A percentile compares a stretch with the other conserved stretches of the same genome.
Conservation (phyloP, 2,113 vertebrate species). For the Lanius collurio region DNA sequence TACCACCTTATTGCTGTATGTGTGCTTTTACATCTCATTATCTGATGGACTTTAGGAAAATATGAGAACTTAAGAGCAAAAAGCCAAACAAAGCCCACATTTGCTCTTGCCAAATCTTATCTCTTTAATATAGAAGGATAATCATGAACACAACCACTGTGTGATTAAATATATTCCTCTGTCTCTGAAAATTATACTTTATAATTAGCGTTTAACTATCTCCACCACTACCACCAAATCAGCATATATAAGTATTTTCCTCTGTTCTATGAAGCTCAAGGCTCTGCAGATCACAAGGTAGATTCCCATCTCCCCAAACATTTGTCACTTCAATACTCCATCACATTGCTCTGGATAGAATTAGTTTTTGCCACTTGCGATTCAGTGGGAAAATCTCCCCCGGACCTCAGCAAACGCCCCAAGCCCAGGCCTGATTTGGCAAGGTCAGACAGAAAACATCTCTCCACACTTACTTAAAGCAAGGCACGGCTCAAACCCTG, state of each 20-base stretch:
- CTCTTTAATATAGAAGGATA: background rate
- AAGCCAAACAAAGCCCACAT: background rate
- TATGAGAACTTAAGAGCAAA: background rate
- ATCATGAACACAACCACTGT: background rate
- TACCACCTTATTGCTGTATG: background rate
- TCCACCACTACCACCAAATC: background rate
- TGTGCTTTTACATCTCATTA: background rate
- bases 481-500: background rate
- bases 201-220: background rate
- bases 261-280: background rate
- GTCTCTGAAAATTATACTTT: background rate
- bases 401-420: background rate
- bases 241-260: background rate
- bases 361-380: background rate
- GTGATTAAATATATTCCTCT: background rate
- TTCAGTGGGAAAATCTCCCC: constrained; percentile 46
- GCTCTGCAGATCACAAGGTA: background rate
- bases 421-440: constrained; percentile 3
- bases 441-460: constrained; percentile 48
- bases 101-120: background rate
- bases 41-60: background rate
- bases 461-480: constrained; percentile 35
- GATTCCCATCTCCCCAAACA: background rate
- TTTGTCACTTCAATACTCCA: constrained; percentile 15
- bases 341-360: background rate